These are phyloP conservation scores for Colaptes auratus DNA, from an alignment of 2,113 vertebrate genomes.

Conservation along the genomic window DNA sequence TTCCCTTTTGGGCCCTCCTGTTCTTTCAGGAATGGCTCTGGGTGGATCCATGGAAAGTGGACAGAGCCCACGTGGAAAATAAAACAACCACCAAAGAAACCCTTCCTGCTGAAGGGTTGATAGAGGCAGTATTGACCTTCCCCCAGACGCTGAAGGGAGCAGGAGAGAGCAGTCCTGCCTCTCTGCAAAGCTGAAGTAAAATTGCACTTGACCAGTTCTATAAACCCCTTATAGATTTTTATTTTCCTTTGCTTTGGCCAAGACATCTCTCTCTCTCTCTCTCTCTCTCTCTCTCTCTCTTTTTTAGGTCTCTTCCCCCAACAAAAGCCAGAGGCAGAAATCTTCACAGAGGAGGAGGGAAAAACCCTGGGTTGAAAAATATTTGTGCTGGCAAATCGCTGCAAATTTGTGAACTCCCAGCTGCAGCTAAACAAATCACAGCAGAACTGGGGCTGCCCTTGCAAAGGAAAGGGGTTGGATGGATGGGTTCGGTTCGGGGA, in stretches of 20 bases:
- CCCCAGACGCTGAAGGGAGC: background rate
- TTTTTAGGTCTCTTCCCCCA: background rate
- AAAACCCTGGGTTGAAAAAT: background rate
- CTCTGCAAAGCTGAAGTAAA: slow-evolving; percentile 23
- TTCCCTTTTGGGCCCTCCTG: background rate
- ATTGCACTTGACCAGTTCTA: slow-evolving; percentile 43
- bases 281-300: no score
- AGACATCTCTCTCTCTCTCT: background rate
- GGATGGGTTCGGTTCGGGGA: slow-evolving; percentile 10
- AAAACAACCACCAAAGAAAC: background rate
- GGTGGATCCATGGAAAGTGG: background rate
- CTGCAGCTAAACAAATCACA: slow-evolving; percentile 44
- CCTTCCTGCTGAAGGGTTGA: background rate
- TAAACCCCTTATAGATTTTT: slow-evolving; percentile 57
- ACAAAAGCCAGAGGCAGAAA: background rate
- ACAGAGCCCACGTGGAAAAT: background rate
- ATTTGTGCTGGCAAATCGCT: slow-evolving; percentile 8
- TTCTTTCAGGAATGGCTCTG: slow-evolving; percentile 3
- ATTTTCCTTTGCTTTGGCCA: background rate
- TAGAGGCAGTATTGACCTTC: slow-evolving; percentile 12
- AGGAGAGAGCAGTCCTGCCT: background rate
- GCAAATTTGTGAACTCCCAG: slow-evolving; percentile 22
- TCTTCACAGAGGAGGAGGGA: background rate
- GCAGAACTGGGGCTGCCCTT: slow-evolving; percentile 19
- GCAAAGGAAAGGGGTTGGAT: background rate